Conservation (phyloP, 2,113 vertebrate genomes). For the Parotia lawesii region DNA sequence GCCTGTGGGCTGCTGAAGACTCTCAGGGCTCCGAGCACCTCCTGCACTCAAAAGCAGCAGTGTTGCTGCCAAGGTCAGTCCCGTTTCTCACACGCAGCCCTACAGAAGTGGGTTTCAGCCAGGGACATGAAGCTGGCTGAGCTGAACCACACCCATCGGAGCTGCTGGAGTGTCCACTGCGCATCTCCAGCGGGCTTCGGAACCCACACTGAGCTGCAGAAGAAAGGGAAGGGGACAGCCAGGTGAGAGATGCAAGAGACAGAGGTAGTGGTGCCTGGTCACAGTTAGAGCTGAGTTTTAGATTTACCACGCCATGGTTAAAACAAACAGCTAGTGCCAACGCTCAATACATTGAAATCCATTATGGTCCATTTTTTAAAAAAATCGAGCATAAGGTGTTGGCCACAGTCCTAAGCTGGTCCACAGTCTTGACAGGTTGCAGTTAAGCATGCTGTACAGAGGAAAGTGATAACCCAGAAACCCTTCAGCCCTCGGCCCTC, state of each 20-base stretch:
- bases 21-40: background rate
- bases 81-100: fast-evolving
- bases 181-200: background rate
- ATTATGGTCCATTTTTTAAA: background rate
- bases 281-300: background rate
- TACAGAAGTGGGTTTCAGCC: background rate
- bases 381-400: background rate
- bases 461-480: background rate
- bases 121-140: background rate
- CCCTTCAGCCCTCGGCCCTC: background rate
- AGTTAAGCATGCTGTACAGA: background rate
- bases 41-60: background rate
- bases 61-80: background rate
- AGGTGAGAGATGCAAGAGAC: background rate
- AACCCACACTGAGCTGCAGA: background rate
- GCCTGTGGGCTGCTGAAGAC: background rate
- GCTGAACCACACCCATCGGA: fast-evolving
- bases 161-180: background rate
- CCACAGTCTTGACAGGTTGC: background rate
- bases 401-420: background rate
- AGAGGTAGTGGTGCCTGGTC: background rate
- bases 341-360: background rate
- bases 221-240: background rate
- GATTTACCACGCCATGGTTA: background rate
- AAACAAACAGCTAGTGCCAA: background rate